Evolutionary conservation across 2,888 invertebrate species (phyloP), one percentile per base, ranked within the genome.

Genomic region (Leucozona laternaria): DNA sequence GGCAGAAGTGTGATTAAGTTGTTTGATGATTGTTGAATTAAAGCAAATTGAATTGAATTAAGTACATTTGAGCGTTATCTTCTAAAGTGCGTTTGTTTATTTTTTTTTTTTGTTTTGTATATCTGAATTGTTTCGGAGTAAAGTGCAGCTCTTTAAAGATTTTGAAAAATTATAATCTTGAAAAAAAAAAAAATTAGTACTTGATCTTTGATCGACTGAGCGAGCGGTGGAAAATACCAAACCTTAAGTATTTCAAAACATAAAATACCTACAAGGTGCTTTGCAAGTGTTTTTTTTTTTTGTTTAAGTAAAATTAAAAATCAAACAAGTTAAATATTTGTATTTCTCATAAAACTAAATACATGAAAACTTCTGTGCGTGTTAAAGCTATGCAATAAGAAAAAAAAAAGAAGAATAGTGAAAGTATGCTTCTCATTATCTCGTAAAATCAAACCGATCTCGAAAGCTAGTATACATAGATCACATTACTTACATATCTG

Each of bases 181-280:
- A 20, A 62, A 64, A 4, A 13, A 60, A 75, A 79, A 11, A 60
- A 73, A 79, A 7, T 8, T 17, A 7, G 43, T 7, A 20, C 72
- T 45, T 53, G 73, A 79, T 79, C 79, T 79, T 79, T 79, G 79
- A 75, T 83, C 83, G 34, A 28, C 22, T 57, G 31, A 60, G 15
- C 15, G 37, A 58, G 20, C 8, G 58, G 34, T 58, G 58, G 17
- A 58, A 37, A 20, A 20, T 37, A 20, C 11, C 10, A 40, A n/a
- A 43, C 25, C 62, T 28, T 6, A 11, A 28, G n/a, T 62, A n/a
- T 25, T 25, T 25, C 5, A n/a, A 8, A n/a, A 17, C n/a, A n/a
- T 31, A n/a, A 55, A 31, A 28, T n/a, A n/a, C n/a, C n/a, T n/a
- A 7, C 31, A 31, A 31, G 28, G 55, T 28, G 25, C 28, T 25